Conservation (phyloP, 2,888 invertebrate genomes). For the Sarcophaga carnaria region DNA sequence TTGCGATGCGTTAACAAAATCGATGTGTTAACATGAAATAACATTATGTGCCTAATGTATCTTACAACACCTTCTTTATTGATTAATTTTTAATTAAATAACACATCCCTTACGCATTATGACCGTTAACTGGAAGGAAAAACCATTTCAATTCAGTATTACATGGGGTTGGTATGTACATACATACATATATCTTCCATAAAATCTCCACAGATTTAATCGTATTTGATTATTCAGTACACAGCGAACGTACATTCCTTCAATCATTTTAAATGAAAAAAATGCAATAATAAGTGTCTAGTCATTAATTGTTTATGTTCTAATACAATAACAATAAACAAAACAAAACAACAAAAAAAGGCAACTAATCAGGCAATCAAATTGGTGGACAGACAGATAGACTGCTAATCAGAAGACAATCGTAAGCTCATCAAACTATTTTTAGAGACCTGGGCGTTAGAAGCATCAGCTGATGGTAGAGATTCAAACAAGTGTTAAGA, state of each 20-base stretch:
- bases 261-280: constrained; percentile 20
- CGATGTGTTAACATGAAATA: too few relatives aligned
- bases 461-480: background rate
- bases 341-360: too few relatives aligned
- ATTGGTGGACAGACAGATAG: background rate
- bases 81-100: too few relatives aligned
- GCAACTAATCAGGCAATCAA: background rate
- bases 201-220: background rate
- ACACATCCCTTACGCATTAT: too few relatives aligned
- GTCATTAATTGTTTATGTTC: background rate
- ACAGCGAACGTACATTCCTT: constrained; percentile 8
- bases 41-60: too few relatives aligned
- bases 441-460: constrained; percentile 32
- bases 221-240: constrained; percentile 30
- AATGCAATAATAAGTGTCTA: background rate
- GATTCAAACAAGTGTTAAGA: background rate
- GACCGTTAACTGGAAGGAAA: background rate
- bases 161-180: too few relatives aligned
- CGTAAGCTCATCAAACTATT: constrained; percentile 54
- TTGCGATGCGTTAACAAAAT: too few relatives aligned
- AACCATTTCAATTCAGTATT: background rate
- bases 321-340: background rate
- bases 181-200: too few relatives aligned
- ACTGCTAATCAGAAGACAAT: background rate
- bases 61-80: too few relatives aligned